These are phyloP conservation scores for Datnioides undecimradiatus DNA, from an alignment of 2,113 vertebrate genomes.

Conservation along the genomic window DNA sequence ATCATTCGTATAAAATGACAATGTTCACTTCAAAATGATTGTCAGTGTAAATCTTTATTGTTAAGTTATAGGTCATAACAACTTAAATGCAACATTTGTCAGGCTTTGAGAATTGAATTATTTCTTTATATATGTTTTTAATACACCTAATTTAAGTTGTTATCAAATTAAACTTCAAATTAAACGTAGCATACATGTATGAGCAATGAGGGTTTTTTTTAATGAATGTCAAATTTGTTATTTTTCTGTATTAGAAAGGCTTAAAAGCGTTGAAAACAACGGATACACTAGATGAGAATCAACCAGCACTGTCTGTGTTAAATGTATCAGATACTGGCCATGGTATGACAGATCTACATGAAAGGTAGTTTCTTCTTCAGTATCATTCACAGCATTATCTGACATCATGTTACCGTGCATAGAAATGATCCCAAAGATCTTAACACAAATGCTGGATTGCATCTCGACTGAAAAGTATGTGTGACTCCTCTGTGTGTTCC, in stretches of 20 bases:
- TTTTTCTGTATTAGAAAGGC: neutral
- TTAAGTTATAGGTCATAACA: neutral
- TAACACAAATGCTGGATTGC: too few relatives aligned
- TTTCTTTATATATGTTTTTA: too few relatives aligned
- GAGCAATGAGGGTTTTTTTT: too few relatives aligned
- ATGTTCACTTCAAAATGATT: too few relatives aligned
- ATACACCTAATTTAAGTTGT: too few relatives aligned
- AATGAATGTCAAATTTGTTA: too few relatives aligned
- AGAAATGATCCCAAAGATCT: too few relatives aligned
- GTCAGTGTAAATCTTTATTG: neutral
- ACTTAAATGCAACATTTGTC: neutral
- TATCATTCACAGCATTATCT: too few relatives aligned
- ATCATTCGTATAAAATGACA: too few relatives aligned
- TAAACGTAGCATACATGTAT: too few relatives aligned
- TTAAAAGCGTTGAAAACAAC: neutral
- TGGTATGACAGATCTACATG: neutral
- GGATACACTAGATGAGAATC: neutral
- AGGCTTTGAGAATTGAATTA: neutral
- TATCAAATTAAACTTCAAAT: too few relatives aligned
- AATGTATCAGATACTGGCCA: neutral
- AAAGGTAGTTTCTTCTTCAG: neutral
- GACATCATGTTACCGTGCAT: too few relatives aligned
- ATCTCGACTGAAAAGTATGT: neutral
- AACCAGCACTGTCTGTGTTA: neutral
- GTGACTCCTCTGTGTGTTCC: constrained; percentile 7